Evolutionary conservation across 2,113 vertebrate genomes (phyloP), one percentile per base, ranked within the genome.

Genomic region (Panthera uncia): DNA sequence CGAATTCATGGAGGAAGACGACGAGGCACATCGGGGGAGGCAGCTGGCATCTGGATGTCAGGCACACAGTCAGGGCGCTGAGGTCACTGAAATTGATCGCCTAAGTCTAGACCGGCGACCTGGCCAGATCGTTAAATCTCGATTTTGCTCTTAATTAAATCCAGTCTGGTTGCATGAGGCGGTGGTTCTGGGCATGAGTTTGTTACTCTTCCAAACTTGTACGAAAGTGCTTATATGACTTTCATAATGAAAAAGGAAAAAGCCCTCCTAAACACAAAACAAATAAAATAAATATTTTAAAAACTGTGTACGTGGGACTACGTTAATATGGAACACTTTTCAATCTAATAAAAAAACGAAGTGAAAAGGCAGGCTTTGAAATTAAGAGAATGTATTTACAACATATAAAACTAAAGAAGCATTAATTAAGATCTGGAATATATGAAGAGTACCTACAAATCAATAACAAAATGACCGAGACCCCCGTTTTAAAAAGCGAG

Each of bases 131-230:
- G 16, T 76, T 80, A 96, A 65, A 83, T 95, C 83, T 94, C 18
- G 5, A 36, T 95, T 94, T 95, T 94, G 87, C 68, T 95, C 87
- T 88, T 94, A 81, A 95, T 97, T 89, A 97, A 92, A 92, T 94
- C 63, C 74, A 14, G 31, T 66, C 86, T n/a, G 66, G 29, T 52
- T 74, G 63, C 50, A 73, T 6, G 79, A 93, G 27, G 36, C 7
- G 33, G 36, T 48, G 55, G 50, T 45, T 12, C 31, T 0, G 0
- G 23, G 21, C 50, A 15, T 33, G 50, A 38, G 16, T 78, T 68
- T 88, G 52, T 87, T 94, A 89, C 66, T 83, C 66, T 55, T 80
- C 41, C 76, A 74, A 96, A 65, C 45, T 63, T 92, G n/a, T 29
- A 81, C 45, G 63, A 78, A 91, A 86, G 31, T 36, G 10, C 33